Evolutionary conservation across 2,888 invertebrate genomes (phyloP).

Genomic region (Oligia latruncula): DNA sequence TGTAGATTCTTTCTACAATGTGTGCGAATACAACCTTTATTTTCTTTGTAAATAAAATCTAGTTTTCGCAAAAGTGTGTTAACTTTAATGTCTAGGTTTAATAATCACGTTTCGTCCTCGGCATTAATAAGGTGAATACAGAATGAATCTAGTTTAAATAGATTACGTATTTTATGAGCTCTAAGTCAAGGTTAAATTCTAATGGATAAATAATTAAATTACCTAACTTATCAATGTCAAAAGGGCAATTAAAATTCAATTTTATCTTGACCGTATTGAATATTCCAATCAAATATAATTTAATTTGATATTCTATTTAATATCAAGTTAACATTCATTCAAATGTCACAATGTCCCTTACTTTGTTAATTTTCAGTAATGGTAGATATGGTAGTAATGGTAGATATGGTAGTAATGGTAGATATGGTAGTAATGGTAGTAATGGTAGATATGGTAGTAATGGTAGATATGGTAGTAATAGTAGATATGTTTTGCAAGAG

Average conservation of each 20-base stretch:
- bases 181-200: background rate
- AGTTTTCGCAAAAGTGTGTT: background rate
- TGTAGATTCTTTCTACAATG: background rate
- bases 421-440: too few species aligned
- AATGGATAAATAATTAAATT: conserved; percentile 17
- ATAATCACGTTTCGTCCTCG: background rate
- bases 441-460: too few species aligned
- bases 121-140: background rate
- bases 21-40: background rate
- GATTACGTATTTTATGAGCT: background rate
- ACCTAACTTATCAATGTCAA: conserved; percentile 7
- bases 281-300: background rate
- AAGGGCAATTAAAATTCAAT: conserved; percentile 22
- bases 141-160: conserved; percentile 2
- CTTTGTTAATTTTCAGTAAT: background rate
- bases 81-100: background rate
- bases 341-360: background rate
- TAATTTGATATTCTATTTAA: background rate
- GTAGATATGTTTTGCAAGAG: background rate
- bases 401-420: too few species aligned
- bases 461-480: background rate
- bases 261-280: conserved; percentile 18
- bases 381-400: too few species aligned
- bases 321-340: background rate
- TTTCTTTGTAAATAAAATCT: background rate